phyloP scores from a whole-genome alignment of 2,113 vertebrate genomes.

The Scortum barcoo region DNA sequence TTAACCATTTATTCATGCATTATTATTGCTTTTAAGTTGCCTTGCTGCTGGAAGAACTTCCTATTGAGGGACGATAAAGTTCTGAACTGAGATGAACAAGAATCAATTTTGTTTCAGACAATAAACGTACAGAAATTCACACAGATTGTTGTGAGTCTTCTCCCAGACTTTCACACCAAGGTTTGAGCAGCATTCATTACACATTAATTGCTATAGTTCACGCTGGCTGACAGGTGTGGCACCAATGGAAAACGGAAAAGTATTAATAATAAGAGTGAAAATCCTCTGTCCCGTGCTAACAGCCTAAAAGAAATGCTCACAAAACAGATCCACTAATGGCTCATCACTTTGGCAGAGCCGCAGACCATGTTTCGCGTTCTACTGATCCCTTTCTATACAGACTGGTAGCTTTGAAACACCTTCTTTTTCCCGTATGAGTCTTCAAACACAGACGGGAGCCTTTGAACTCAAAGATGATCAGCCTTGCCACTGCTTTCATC shows the following conservation, averaged over 20 bases:
- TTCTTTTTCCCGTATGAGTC: slow-evolving; percentile 10
- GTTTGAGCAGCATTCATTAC: neutral
- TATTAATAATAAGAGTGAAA: neutral
- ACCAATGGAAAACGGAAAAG: neutral
- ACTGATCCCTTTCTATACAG: neutral
- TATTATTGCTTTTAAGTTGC: neutral
- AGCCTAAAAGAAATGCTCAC: slow-evolving; percentile 9
- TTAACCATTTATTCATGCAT: no score
- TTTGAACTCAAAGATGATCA: slow-evolving; percentile 62
- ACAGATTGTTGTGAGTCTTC: neutral
- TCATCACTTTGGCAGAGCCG: slow-evolving; percentile 5
- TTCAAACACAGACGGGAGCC: slow-evolving; percentile 50
- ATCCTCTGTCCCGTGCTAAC: neutral
- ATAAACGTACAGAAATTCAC: neutral
- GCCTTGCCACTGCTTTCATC: slow-evolving; percentile 48
- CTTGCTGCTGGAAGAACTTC: neutral
- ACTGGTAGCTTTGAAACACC: slow-evolving; percentile 40
- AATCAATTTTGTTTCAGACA: neutral
- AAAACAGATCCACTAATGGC: slow-evolving; percentile 28
- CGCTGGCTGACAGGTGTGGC: slow-evolving; percentile 4
- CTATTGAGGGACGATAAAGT: neutral
- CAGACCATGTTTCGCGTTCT: slow-evolving; percentile 1
- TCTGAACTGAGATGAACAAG: neutral
- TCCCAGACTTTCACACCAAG: neutral
- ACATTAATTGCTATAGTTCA: neutral